phyloP scores from a whole-genome alignment of 2,113 vertebrate genomes.

The Myiopsitta monachus region DNA sequence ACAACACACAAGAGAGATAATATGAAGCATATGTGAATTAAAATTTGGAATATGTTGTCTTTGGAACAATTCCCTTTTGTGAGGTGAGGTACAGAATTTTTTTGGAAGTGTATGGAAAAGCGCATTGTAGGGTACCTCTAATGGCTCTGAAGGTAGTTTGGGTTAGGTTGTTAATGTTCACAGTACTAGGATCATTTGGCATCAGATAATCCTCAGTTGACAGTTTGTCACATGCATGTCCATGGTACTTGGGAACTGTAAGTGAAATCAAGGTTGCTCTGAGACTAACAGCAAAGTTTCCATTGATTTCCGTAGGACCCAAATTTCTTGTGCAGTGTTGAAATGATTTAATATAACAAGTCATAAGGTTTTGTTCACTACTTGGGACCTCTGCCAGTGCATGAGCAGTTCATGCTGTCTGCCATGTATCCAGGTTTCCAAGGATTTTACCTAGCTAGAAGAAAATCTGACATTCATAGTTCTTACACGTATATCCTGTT shows the following conservation, averaged over 20 bases:
- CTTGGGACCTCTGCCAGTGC: background rate
- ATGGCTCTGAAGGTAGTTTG: background rate
- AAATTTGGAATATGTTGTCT: background rate
- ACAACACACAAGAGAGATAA: background rate
- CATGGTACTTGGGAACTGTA: background rate
- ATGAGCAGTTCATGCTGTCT: background rate
- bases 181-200: background rate
- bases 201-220: background rate
- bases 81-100: background rate
- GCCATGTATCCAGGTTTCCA: background rate
- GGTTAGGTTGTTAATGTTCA: background rate
- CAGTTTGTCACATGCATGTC: background rate
- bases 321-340: background rate
- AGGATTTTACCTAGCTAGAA: background rate
- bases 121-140: background rate
- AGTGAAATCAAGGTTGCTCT: background rate
- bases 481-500: background rate
- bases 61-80: background rate
- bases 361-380: background rate
- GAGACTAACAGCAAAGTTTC: background rate
- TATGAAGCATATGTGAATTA: background rate
- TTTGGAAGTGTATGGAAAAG: background rate
- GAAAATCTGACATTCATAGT: background rate
- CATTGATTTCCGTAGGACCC: background rate
- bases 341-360: background rate